These are phyloP conservation scores for Maccullochella peelii DNA, from an alignment of 2,113 vertebrate genomes.

Conservation along the genomic window DNA sequence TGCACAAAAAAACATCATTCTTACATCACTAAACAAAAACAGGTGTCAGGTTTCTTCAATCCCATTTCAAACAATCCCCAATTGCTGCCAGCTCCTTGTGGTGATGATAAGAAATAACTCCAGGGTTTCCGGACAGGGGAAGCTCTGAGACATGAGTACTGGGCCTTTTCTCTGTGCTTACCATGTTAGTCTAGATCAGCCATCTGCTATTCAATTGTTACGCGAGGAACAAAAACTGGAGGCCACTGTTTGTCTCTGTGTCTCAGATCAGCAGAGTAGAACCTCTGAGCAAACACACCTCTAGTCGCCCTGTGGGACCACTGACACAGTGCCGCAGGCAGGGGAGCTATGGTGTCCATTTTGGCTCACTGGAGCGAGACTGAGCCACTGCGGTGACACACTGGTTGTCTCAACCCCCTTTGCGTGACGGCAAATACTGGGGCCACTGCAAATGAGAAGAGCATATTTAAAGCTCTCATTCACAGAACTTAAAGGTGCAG, in stretches of 20 bases:
- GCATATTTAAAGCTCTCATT: conserved; percentile 6
- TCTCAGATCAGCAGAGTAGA: conserved; percentile 60
- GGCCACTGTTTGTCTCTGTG: conserved; percentile 15
- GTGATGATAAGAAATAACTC: conserved; percentile 25
- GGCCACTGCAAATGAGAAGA: conserved; percentile 10
- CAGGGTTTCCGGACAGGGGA: conserved; percentile 36
- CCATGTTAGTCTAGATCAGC: conserved; percentile 30
- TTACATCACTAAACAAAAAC: neutral
- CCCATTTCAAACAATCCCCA: conserved; percentile 3
- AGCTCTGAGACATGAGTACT: neutral
- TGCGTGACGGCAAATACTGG: conserved; percentile 32
- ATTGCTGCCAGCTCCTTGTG: conserved; percentile 3
- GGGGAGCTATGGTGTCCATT: conserved; percentile 29
- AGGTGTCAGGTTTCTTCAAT: neutral
- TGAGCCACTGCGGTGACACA: conserved; percentile 14
- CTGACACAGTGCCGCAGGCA: conserved; percentile 11
- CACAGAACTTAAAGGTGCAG: neutral
- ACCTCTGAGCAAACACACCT: conserved; percentile 24
- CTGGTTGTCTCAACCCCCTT: conserved; percentile 9
- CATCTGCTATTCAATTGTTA: conserved; percentile 60
- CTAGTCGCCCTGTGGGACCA: neutral
- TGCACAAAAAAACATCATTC: neutral
- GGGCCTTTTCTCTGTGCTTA: conserved; percentile 3
- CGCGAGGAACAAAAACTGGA: conserved; percentile 34
- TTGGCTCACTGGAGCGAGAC: conserved; percentile 34